phyloP scores from a whole-genome alignment of 2,888 invertebrate species.

The Hemithea aestivaria region DNA sequence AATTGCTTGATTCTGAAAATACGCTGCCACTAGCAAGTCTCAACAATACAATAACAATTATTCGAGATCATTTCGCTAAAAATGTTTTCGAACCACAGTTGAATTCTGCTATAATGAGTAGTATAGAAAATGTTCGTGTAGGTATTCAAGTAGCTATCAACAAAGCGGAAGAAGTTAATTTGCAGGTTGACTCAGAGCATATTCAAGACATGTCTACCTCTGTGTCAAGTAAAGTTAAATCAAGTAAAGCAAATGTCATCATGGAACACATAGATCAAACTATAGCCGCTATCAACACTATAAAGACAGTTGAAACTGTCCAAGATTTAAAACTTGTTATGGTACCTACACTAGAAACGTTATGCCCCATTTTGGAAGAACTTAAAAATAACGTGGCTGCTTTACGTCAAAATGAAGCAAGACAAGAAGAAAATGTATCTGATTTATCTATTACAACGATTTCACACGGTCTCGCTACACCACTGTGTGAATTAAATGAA shows the following conservation, averaged over 20 bases:
- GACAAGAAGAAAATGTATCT: conserved; percentile 43
- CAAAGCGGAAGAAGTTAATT: conserved; percentile 49
- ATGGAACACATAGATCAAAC: conserved; percentile 59
- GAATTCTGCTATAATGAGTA: conserved; percentile 50
- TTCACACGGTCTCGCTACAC: conserved; percentile 54
- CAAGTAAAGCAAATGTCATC: conserved; percentile 46
- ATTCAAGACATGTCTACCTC: conserved; percentile 39
- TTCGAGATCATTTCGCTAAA: conserved; percentile 49
- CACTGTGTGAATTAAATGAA: conserved; percentile 57
- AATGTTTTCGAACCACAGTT: conserved; percentile 56
- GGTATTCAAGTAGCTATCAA: conserved; percentile 55
- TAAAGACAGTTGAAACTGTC: conserved; percentile 47
- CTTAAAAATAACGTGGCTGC: conserved; percentile 55
- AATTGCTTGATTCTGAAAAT: conserved; percentile 47
- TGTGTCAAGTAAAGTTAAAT: conserved; percentile 36
- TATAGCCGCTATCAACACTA: conserved; percentile 52
- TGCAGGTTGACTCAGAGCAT: conserved; percentile 52
- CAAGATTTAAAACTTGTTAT: conserved; percentile 36
- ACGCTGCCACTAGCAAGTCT: conserved; percentile 52
- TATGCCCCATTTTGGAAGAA: conserved; percentile 59
- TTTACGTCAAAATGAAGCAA: conserved; percentile 35
- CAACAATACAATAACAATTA: conserved; percentile 54
- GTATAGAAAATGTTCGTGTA: conserved; percentile 47
- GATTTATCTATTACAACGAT: conserved; percentile 63
- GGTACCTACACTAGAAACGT: conserved; percentile 46